Base-by-base conservation (phyloP, 2,888 invertebrate genomes). In the Phania funesta region DNA sequence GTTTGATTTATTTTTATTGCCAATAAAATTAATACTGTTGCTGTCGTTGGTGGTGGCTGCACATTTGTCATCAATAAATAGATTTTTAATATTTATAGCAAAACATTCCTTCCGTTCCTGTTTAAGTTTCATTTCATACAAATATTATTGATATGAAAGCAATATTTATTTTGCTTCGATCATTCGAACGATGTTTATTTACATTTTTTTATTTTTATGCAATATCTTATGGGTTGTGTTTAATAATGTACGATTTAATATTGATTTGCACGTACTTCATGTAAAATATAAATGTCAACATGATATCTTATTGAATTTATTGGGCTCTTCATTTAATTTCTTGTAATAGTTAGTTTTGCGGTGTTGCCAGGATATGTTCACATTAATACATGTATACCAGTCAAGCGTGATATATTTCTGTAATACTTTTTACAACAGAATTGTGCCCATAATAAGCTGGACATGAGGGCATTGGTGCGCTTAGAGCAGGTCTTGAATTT, bases 261-360 rank as follows among this genome's bases (percentile, higher is more conserved):
- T 52, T 44, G 54, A 64, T 54, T 44, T 64, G 44, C 54, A 74
- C 74, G 54, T 64, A 54, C 6, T 41, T 11, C 16, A 64, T 7
- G 32, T 50, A 54, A 62, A 62, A 44, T 22, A 35, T n/a, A n/a
- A n/a, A n/a, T n/a, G n/a, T n/a, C 2, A 46, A 58, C 48, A 26
- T 44, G 8, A 13, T 13, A 35, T 35, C 9, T 35, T 35, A 16
- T 70, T 48, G 20, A 56, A 70, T 41, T 29, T 41, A n/a, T 26
- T 16, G 48, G 3, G 24, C 1, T 7, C 46, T 32, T 44, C 9
- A 44, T 11, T 1, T 7, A 29, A 46, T 58, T 52, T 9, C 1
- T n/a, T 50, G 26, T 26, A 26, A 3, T 3, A 26, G 26, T 26
- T 26, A 26, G 26, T 26, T 26, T 3, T 26, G 26, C 26, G 3